Evolutionary conservation across 2,797 vertebrate species (phyloP).

Genomic region (Lutjanus campechanus): DNA sequence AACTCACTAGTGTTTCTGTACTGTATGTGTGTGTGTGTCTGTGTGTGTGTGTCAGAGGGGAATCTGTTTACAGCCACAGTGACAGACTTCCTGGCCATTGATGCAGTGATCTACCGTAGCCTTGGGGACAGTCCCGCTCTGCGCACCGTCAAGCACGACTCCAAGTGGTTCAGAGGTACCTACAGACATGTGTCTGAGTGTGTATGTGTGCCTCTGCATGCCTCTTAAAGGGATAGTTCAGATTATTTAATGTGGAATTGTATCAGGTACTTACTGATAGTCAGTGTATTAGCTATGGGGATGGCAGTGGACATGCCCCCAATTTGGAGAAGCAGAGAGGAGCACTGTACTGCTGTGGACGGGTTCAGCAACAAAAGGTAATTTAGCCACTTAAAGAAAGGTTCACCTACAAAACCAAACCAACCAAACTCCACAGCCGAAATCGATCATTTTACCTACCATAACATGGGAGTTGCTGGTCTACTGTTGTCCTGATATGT

Average conservation of each 20-base stretch:
- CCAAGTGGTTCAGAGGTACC: slow-evolving; percentile 97
- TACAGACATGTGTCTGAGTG: background rate
- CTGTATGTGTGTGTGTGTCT: slow-evolving; percentile 45
- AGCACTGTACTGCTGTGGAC: too few relatives aligned
- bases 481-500: background rate
- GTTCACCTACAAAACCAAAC: too few relatives aligned
- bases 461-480: too few relatives aligned
- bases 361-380: too few relatives aligned
- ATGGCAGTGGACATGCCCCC: too few relatives aligned
- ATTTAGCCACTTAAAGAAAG: too few relatives aligned
- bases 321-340: too few relatives aligned
- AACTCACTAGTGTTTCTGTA: slow-evolving; percentile 14
- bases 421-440: too few relatives aligned
- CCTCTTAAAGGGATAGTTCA: background rate
- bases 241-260: too few relatives aligned
- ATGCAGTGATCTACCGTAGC: slow-evolving; percentile 97
- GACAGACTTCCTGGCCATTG: slow-evolving; percentile 97
- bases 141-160: slow-evolving; percentile 96
- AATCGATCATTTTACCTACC: too few relatives aligned
- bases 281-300: too few relatives aligned
- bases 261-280: too few relatives aligned
- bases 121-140: slow-evolving; percentile 93
- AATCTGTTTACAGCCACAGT: slow-evolving; percentile 97
- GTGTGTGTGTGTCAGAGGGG: slow-evolving; percentile 84
- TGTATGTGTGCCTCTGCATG: background rate